Percentiles rank a stretch among this genome's conserved stretches.
Evolutionary conservation across 2,113 vertebrate species (phyloP).

Genomic region (Tor tambroides): DNA sequence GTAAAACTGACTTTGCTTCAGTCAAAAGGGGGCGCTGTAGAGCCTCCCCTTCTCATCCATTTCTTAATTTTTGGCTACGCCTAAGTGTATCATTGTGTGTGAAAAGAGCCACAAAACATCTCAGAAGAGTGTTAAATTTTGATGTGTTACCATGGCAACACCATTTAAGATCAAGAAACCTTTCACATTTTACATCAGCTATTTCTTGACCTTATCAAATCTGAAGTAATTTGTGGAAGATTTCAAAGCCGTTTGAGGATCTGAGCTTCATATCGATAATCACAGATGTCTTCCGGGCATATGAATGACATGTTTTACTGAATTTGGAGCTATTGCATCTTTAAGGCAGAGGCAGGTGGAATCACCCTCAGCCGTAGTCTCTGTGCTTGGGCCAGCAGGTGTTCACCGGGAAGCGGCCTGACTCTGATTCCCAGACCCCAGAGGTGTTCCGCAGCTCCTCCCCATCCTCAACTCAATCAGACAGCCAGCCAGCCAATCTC

Average conservation of each 20-base stretch:
- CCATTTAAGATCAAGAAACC: neutral
- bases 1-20: neutral
- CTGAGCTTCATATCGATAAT: neutral
- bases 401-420: slow-evolving; percentile 91
- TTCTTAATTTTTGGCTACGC: neutral
- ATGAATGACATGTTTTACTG: neutral
- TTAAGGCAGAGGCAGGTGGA: slow-evolving; percentile 44
- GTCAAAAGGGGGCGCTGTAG: neutral
- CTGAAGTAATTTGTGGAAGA: neutral
- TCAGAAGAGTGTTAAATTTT: neutral
- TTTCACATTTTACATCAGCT: neutral
- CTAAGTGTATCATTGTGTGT: neutral
- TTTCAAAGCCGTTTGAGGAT: neutral
- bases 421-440: slow-evolving; percentile 80
- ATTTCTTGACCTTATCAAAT: neutral
- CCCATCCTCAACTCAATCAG: slow-evolving; percentile 59
- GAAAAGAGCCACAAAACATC: neutral
- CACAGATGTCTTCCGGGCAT: neutral
- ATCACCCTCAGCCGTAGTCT: slow-evolving; percentile 57
- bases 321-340: neutral
- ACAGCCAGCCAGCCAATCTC: slow-evolving; percentile 78
- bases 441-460: slow-evolving; percentile 77
- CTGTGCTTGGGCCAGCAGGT: slow-evolving; percentile 76
- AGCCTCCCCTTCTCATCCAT: neutral
- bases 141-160: neutral